Evolutionary conservation across 92 coral and sea anemone species (phyloP).

Genomic region (Diadumene lineata): DNA sequence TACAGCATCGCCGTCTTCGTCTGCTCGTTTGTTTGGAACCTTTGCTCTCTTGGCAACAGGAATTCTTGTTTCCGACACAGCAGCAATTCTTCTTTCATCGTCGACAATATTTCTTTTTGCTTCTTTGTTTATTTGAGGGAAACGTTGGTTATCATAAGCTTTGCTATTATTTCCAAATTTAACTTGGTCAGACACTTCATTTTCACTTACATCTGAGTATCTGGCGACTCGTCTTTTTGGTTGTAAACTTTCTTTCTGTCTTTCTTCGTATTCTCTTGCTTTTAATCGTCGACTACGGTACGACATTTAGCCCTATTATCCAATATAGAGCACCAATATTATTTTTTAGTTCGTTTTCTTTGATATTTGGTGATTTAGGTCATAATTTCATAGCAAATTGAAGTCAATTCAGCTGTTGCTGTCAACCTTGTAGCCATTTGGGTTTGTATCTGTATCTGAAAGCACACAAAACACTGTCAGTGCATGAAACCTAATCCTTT

Average conservation of each 20-base stretch:
- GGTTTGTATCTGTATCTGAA: neutral
- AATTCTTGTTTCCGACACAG: conserved; percentile 40
- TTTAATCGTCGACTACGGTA: neutral
- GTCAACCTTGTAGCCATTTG: neutral
- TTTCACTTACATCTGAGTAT: neutral
- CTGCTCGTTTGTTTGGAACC: conserved; percentile 17
- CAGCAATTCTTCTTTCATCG: neutral
- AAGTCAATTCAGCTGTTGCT: conserved; percentile 19
- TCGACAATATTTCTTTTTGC: neutral
- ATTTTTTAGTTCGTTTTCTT: neutral
- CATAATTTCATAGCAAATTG: conserved; percentile 13
- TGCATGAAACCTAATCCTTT: neutral
- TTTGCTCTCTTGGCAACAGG: conserved; percentile 45
- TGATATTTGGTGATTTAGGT: neutral
- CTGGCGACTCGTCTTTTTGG: neutral
- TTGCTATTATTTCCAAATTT: neutral
- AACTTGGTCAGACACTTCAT: neutral
- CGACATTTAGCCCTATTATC: neutral
- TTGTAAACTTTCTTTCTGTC: neutral
- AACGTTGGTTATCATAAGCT: neutral
- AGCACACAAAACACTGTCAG: neutral
- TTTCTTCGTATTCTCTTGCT: neutral
- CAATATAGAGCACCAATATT: neutral
- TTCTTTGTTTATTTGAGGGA: conserved; percentile 13
- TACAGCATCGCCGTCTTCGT: conserved; percentile 6